A percentile compares a stretch with the other conserved stretches of the same genome.
Conservation (phyloP, 2,797 vertebrate genomes). For the Heterohyrax brucei region DNA sequence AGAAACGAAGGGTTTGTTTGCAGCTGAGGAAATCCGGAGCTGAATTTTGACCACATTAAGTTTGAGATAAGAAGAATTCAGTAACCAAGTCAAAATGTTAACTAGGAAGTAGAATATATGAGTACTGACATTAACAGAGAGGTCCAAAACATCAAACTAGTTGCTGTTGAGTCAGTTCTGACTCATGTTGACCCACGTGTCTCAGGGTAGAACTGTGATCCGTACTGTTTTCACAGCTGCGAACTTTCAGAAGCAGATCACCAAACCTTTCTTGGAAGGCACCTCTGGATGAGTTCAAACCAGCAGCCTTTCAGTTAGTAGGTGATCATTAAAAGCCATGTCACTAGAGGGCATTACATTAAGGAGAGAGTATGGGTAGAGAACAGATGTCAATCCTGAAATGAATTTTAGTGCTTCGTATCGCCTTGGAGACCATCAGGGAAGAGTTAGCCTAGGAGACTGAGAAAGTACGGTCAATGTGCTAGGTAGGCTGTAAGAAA, state of each 20-base stretch:
- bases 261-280: background rate
- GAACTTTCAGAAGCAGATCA: background rate
- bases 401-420: background rate
- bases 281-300: background rate
- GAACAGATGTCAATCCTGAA: background rate
- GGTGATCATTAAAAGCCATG: background rate
- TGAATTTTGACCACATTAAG: background rate
- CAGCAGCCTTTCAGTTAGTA: background rate
- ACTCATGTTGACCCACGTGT: background rate
- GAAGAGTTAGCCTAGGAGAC: background rate
- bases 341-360: background rate
- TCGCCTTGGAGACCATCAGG: background rate
- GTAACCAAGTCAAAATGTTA: constrained; percentile 26
- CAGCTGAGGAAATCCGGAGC: background rate
- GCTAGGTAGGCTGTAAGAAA: background rate
- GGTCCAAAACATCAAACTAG: background rate
- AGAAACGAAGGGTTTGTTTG: background rate
- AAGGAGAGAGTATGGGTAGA: background rate
- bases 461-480: background rate
- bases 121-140: background rate
- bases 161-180: background rate
- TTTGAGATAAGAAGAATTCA: background rate
- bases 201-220: background rate
- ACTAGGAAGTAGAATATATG: background rate
- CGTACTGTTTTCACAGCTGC: background rate